phyloP scores from a whole-genome alignment of 2,797 vertebrate genomes.

The Silurus lanzhouensis region DNA sequence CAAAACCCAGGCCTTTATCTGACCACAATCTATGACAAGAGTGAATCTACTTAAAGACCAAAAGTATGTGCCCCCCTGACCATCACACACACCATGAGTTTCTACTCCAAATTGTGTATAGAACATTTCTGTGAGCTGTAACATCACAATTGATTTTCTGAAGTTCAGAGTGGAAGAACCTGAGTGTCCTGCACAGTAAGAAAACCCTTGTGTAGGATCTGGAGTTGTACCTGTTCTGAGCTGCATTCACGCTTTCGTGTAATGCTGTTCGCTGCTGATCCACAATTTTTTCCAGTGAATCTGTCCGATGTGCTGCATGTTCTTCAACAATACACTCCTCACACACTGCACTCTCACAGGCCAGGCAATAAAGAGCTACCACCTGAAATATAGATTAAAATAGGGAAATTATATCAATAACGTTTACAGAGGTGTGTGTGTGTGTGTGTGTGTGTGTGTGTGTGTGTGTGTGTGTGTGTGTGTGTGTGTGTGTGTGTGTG shows the following conservation, averaged over 20 bases:
- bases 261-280: conserved; percentile 85
- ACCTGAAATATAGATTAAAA: conserved; percentile 69
- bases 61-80: not conserved
- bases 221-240: conserved; percentile 82
- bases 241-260: conserved; percentile 81
- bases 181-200: not conserved
- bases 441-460: conserved; percentile 20
- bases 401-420: not conserved
- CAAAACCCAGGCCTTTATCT: not conserved
- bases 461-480: not conserved
- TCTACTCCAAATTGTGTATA: not conserved
- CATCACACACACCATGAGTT: not conserved
- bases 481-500: not conserved
- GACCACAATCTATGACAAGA: not conserved
- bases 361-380: conserved; percentile 86
- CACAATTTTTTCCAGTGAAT: conserved; percentile 82
- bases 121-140: not conserved
- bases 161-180: not conserved
- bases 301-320: conserved; percentile 84
- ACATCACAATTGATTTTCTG: not conserved
- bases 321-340: conserved; percentile 84
- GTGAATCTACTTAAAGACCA: not conserved
- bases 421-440: not conserved
- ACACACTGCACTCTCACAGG: conserved; percentile 87
- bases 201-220: too few species aligned